phyloP scores from a whole-genome alignment of 2,113 vertebrate genomes.

The Xyliphius kryptos region DNA sequence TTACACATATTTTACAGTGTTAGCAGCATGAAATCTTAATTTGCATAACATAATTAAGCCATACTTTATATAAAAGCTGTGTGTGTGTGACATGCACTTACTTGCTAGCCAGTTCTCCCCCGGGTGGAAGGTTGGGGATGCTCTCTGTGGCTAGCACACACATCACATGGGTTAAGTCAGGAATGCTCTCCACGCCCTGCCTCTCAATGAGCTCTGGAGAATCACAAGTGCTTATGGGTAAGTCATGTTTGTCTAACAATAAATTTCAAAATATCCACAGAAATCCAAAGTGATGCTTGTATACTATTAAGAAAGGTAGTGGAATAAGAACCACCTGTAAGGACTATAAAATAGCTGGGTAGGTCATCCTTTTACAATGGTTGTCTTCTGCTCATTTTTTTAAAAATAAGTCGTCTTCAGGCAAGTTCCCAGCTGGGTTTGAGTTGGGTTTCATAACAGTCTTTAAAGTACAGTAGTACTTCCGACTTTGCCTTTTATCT shows the following conservation, averaged over 20 bases:
- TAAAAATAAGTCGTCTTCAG: not conserved
- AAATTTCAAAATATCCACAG: conserved; percentile 12
- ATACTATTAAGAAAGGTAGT: no score
- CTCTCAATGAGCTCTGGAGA: conserved; percentile 98
- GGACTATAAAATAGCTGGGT: not conserved
- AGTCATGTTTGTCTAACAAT: conserved; percentile 66
- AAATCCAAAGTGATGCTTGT: no score
- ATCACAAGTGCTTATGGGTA: conserved; percentile 86
- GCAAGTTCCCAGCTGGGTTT: not conserved
- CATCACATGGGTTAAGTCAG: conserved; percentile 98
- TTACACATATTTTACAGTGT: no score
- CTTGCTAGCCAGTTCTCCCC: conserved; percentile 97
- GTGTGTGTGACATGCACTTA: conserved; percentile 63
- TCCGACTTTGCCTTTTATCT: no score
- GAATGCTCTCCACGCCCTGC: conserved; percentile 87
- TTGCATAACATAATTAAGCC: no score
- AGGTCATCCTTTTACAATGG: conserved; percentile 23
- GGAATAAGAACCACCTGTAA: no score
- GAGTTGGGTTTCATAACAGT: not conserved
- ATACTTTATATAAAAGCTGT: conserved; percentile 1
- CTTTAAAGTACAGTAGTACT: no score
- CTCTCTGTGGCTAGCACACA: conserved; percentile 92
- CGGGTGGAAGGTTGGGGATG: conserved; percentile 97
- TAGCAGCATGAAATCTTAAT: no score
- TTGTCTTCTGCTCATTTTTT: conserved; percentile 4